Conservation (phyloP, 1,140 invertebrate genomes). For the Akabosia matsudoensis region DNA sequence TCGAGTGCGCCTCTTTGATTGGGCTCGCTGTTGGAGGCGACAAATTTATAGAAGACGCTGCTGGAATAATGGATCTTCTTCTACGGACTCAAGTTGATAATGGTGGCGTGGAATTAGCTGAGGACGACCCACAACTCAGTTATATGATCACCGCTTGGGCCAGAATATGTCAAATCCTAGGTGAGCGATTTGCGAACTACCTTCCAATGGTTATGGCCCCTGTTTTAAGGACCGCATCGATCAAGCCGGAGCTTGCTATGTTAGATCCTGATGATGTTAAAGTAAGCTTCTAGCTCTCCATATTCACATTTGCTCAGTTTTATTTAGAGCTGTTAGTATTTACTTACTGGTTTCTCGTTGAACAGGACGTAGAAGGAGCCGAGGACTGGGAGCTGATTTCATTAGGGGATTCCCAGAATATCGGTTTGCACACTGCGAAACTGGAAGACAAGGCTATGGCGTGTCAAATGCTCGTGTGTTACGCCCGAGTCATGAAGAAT, state of each 20-base stretch:
- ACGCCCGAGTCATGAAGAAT: slow-evolving; percentile 87
- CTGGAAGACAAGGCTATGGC: slow-evolving; percentile 98
- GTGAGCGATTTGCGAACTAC: slow-evolving; percentile 93
- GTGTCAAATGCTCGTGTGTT: slow-evolving; percentile 98
- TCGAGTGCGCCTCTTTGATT: slow-evolving; percentile 98
- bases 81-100: slow-evolving; percentile 77
- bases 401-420: slow-evolving; percentile 92
- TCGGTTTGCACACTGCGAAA: slow-evolving; percentile 82
- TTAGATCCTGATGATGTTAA: slow-evolving; percentile 88
- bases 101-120: slow-evolving; percentile 68
- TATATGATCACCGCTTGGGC: slow-evolving; percentile 99
- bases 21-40: slow-evolving; percentile 94
- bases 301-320: neutral
- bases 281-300: slow-evolving; percentile 26
- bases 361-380: slow-evolving; percentile 73
- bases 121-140: slow-evolving; percentile 95
- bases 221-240: slow-evolving; percentile 88
- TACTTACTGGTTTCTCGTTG: neutral
- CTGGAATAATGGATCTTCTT: slow-evolving; percentile 93
- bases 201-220: slow-evolving; percentile 96
- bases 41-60: slow-evolving; percentile 90
- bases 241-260: slow-evolving; percentile 96
- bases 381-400: slow-evolving; percentile 98
- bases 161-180: slow-evolving; percentile 95
- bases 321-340: no score